Conservation (phyloP, 2,888 invertebrate genomes). For the Drosophila heteroneura region DNA sequence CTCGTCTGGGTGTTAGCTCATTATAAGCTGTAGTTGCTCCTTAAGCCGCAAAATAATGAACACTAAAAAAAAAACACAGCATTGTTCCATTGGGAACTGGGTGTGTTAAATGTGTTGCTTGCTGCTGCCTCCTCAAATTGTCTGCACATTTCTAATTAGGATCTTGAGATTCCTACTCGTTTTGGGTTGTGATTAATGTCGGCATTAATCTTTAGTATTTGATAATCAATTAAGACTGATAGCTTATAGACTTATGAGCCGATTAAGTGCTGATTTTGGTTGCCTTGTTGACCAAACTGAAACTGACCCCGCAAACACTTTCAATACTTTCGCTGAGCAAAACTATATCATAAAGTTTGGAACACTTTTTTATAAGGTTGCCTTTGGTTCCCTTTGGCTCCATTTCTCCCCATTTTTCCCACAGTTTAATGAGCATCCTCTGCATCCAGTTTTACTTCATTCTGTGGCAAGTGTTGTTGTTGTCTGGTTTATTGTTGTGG, state of each 20-base stretch:
- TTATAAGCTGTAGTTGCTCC: slow-evolving; percentile 46
- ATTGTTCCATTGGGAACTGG: slow-evolving; percentile 26
- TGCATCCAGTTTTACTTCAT: slow-evolving; percentile 43
- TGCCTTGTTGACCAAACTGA: slow-evolving; percentile 24
- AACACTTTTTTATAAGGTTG: slow-evolving; percentile 32
- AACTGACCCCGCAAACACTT: slow-evolving; percentile 43
- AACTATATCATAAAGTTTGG: slow-evolving; percentile 31
- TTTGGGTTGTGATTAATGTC: slow-evolving; percentile 10
- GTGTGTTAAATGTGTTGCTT: slow-evolving; percentile 33
- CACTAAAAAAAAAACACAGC: slow-evolving; percentile 6
- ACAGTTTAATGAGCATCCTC: slow-evolving; percentile 53
- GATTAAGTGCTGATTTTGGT: slow-evolving; percentile 21
- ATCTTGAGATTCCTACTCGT: slow-evolving; percentile 9
- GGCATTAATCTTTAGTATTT: slow-evolving; percentile 11
- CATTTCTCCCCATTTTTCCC: background rate
- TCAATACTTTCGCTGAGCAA: slow-evolving; percentile 39
- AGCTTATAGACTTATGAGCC: slow-evolving; percentile 21
- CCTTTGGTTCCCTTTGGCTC: too few species aligned
- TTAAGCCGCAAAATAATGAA: slow-evolving; percentile 42
- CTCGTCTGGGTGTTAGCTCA: slow-evolving; percentile 30
- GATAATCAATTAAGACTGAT: slow-evolving; percentile 44
- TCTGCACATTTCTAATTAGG: slow-evolving; percentile 73
- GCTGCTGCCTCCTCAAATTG: slow-evolving; percentile 58
- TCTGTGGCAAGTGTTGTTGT: slow-evolving; percentile 31
- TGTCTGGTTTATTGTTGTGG: slow-evolving; percentile 59